Conservation (phyloP, 1,140 invertebrate species). For the Brachionus angularis region DNA sequence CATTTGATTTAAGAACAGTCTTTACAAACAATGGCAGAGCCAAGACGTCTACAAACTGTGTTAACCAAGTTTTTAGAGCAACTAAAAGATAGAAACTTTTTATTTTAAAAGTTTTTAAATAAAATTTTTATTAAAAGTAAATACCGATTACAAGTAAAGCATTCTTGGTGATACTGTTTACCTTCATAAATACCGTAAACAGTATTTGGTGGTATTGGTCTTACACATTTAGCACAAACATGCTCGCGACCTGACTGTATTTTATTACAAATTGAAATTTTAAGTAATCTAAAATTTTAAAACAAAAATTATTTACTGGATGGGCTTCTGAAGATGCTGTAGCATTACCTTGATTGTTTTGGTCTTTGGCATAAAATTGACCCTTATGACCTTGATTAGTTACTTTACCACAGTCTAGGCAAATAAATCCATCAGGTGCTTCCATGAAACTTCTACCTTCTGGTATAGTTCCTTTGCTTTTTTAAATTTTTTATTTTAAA, state of each 20-base stretch:
- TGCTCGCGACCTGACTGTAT: slow-evolving; percentile 42
- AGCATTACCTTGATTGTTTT: slow-evolving; percentile 2
- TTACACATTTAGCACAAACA: slow-evolving; percentile 40
- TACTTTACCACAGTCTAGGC: slow-evolving; percentile 37
- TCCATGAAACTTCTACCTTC: slow-evolving; percentile 41
- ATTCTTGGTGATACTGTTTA: slow-evolving; percentile 43
- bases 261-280: too few species aligned
- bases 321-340: slow-evolving; percentile 3
- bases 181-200: slow-evolving; percentile 40
- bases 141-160: slow-evolving; percentile 43
- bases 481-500: background rate
- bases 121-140: background rate
- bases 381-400: slow-evolving; percentile 36
- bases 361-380: background rate
- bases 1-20: slow-evolving; percentile 31
- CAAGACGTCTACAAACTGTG: slow-evolving; percentile 43
- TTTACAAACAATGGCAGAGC: slow-evolving; percentile 40
- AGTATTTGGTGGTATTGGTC: slow-evolving; percentile 38
- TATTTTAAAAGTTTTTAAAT: background rate
- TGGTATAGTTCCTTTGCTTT: slow-evolving; percentile 8
- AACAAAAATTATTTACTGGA: slow-evolving; percentile 6
- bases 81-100: background rate
- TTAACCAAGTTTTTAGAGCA: slow-evolving; percentile 43
- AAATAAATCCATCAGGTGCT: slow-evolving; percentile 30
- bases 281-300: too few species aligned